phyloP scores from a whole-genome alignment of 2,797 vertebrate genomes.

The Hyperoplus immaculatus region DNA sequence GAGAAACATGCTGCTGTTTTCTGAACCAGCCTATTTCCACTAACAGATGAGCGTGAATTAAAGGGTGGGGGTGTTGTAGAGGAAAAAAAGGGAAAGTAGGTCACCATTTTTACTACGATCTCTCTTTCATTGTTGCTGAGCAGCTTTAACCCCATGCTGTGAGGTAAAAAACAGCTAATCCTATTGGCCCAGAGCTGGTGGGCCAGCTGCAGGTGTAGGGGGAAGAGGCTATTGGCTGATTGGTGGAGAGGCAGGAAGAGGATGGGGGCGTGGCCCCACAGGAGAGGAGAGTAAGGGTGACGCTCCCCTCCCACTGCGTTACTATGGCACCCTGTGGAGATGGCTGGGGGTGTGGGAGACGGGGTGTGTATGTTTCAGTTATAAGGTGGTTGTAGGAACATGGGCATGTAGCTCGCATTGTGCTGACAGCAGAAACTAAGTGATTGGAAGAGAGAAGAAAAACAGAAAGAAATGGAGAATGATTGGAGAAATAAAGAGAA shows the following conservation, averaged over 20 bases:
- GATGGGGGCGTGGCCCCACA: constrained; percentile 61
- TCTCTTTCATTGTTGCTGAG: constrained; percentile 78
- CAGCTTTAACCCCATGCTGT: constrained; percentile 77
- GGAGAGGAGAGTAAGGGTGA: constrained; percentile 61
- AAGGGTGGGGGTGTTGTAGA: constrained; percentile 42
- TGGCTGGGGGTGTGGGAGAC: constrained; percentile 31
- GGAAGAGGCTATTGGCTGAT: constrained; percentile 64
- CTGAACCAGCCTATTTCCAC: constrained; percentile 58
- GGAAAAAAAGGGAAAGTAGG: constrained; percentile 67
- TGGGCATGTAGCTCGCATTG: constrained; percentile 52
- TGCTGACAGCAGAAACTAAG: constrained; percentile 51
- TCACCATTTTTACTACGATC: constrained; percentile 81
- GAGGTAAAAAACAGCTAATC: constrained; percentile 52
- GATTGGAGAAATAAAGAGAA: constrained; percentile 59
- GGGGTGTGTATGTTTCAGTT: constrained; percentile 19
- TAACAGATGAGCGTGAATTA: constrained; percentile 52
- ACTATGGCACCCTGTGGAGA: constrained; percentile 73
- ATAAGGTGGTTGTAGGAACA: not conserved
- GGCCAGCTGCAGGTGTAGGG: constrained; percentile 57
- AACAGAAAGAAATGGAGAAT: constrained; percentile 18
- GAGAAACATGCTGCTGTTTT: constrained; percentile 46
- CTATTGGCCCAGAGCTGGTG: constrained; percentile 69
- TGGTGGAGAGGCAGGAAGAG: constrained; percentile 46
- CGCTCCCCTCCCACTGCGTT: constrained; percentile 74
- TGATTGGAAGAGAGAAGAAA: constrained; percentile 54